Conservation (phyloP, 2,113 vertebrate species). For the Amazona vittata region DNA sequence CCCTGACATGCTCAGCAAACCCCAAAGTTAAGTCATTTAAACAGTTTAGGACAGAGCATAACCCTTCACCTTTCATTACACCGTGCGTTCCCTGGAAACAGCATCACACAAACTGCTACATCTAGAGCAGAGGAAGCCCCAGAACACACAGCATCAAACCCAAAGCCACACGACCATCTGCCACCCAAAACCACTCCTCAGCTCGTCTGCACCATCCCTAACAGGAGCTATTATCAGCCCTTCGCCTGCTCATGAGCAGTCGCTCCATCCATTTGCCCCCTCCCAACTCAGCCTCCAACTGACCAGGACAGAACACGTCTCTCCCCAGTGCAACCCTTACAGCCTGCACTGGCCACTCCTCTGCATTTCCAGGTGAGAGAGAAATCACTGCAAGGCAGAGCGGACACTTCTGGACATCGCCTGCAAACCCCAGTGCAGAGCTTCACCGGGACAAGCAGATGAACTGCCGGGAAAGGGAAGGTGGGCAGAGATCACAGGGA, state of each 20-base stretch:
- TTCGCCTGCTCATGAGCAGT: rapidly evolving
- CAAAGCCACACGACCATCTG: background rate
- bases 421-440: background rate
- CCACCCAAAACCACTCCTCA: background rate
- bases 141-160: background rate
- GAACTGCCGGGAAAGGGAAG: background rate
- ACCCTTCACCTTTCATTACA: background rate
- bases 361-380: background rate
- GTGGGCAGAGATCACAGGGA: rapidly evolving
- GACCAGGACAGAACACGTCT: background rate
- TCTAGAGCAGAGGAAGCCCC: background rate
- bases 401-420: rapidly evolving
- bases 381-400: rapidly evolving
- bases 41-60: background rate
- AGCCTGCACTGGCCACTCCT: background rate
- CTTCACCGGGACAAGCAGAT: background rate
- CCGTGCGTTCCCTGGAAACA: background rate
- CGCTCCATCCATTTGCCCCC: background rate
- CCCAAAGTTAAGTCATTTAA: background rate
- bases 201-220: background rate
- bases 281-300: background rate
- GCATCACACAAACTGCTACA: background rate
- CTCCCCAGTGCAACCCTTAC: rapidly evolving
- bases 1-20: background rate
- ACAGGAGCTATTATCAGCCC: background rate